phyloP scores from a whole-genome alignment of 1,140 invertebrate genomes.

The Pinna nobilis region DNA sequence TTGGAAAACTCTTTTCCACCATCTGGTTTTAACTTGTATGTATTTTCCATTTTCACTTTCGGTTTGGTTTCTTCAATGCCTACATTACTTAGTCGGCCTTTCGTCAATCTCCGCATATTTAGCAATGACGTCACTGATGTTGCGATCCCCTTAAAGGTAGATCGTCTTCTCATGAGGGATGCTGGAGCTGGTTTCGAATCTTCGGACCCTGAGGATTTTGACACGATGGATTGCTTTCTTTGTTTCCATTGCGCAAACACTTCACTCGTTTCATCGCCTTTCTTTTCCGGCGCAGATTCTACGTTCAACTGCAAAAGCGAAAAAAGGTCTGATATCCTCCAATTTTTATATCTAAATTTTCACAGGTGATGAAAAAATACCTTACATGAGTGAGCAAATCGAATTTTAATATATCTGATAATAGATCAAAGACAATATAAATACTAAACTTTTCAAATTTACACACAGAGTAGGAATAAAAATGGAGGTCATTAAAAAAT shows the following conservation, averaged over 20 bases:
- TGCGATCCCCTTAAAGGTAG: conserved; percentile 50
- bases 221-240: conserved; percentile 9
- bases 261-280: too few relatives aligned
- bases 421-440: too few relatives aligned
- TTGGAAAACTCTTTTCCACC: conserved; percentile 30
- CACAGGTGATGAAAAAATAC: too few relatives aligned
- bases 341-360: too few relatives aligned
- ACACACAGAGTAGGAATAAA: too few relatives aligned
- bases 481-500: too few relatives aligned
- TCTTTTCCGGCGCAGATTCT: too few relatives aligned
- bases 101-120: conserved; percentile 28
- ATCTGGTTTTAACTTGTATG: conserved; percentile 48
- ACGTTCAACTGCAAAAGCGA: too few relatives aligned
- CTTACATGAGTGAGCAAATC: too few relatives aligned
- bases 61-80: conserved; percentile 21
- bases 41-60: conserved; percentile 49
- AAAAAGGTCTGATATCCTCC: too few relatives aligned
- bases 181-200: conserved; percentile 11
- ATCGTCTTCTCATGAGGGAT: conserved; percentile 20
- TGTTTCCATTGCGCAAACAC: conserved; percentile 22
- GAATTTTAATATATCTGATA: too few relatives aligned
- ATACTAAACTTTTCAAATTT: too few relatives aligned
- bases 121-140: conserved; percentile 9
- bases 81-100: conserved; percentile 7
- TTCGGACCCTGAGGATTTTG: conserved; percentile 4